Base-by-base conservation (phyloP, 2,888 invertebrate genomes). In the Drosophila yooni region DNA sequence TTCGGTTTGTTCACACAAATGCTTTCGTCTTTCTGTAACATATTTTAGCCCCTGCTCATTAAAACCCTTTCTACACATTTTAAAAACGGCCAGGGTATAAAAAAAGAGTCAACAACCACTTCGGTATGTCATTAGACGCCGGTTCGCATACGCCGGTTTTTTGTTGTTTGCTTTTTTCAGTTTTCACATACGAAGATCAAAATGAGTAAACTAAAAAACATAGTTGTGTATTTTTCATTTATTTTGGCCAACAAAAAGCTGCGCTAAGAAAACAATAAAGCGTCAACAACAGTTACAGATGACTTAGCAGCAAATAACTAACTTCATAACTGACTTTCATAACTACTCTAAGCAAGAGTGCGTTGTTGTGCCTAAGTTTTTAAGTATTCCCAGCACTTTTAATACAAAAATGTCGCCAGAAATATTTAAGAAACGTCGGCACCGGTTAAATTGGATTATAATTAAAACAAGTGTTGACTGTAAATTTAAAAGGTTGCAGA, bases 31-130 rank as follows among this genome's bases (percentile, higher is more conserved):
- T 0, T n/a, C n/a, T n/a, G n/a, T 10, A 8, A n/a, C 11, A 11
- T 46, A 46, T 15, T 46, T 21, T 15, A 25, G 3, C 15, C 3
- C 25, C 25, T 25, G 1, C 2, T 25, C 3, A 46, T 15, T 46
- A 8, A 25, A n/a, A 11, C 11, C n/a, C 4, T 38, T 18, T 38
- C 18, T 38, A 11, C 43, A 5, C 21, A 1, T 25, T 46, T 15
- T 15, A 13, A 15, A 25, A 25, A 25, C 8, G 4, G 3, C 15
- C 15, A 25, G 46, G 46, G 46, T 27, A 46, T 25, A 8, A 4
- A 15, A 81, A 81, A 76, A 76, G 66, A 88, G 86, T 88, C 88
- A 86, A 88, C 83, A 88, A 88, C 86, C 86, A 88, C 76, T 62
- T 71, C 76, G 86, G 88, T 76, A 86, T 86, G 83, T 70, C 82